Base-by-base conservation (phyloP, 2,113 vertebrate genomes). In the Paradoxurus hermaphroditus region DNA sequence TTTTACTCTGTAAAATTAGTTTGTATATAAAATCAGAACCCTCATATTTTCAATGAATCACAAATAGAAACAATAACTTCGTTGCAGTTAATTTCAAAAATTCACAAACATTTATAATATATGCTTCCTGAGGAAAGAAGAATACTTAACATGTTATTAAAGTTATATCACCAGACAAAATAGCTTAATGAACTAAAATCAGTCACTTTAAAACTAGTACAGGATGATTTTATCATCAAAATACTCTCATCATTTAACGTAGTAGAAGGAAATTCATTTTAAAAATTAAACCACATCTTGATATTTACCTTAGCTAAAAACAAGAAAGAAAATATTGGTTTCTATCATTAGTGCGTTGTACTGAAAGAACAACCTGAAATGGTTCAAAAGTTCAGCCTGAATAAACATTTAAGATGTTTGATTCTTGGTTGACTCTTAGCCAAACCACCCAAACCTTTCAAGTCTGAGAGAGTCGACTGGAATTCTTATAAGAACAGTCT, bases 321-420 rank as follows among this genome's bases (percentile, higher is more conserved):
- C 86, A 94, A 56, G 21, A 53, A 41, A 49, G 1, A 90, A 5
- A 73, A 4, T 5, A 68, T 78, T 83, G 11, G 34, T 86, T 97
- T 86, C 96, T 86, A 14, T 87, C 36, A 70, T 81, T 68, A 75
- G 21, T 46, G 13, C 59, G 7, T 56, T 51, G 19, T n/a, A 77
- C 29, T 78, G 39, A 86, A 96, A 78, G 18, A 84, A 63, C 31
- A 86, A 75, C 81, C 82, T 90, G 44, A 96, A 91, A 90, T 65
- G 14, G 90, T 79, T 98, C 78, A 96, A 89, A 97, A 97, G 95
- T 97, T 98, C 95, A 91, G 59, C 49, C 68, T 73, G 78, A 95
- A 90, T 73, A 96, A 97, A 93, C 59, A 65, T 53, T 63, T 94
- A 82, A 75, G 59, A 73, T 79, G 34, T 83, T 86, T 96, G n/a